Evolutionary conservation across 2,113 vertebrate genomes (phyloP), one percentile per base, ranked within the genome.

Genomic region (Clarias magur): DNA sequence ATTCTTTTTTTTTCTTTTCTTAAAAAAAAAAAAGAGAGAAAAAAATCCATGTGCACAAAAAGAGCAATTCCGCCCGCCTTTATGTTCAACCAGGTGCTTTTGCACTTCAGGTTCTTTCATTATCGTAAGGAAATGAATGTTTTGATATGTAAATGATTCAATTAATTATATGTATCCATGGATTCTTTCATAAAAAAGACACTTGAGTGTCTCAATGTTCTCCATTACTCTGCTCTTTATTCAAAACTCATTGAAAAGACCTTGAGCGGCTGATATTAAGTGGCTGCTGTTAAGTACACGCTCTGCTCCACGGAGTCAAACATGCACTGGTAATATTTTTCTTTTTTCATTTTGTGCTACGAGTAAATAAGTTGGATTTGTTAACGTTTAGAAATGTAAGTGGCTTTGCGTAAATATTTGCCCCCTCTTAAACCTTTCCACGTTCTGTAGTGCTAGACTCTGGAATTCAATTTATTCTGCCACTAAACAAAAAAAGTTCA

Each of bases 101-200:
- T 86, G 72, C 57, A 83, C 59, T 57, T 79, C 68, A 72, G 34
- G 82, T 87, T 91, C 82, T 59, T 57, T 82, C 65, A 83, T 87
- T 84, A 72, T 89, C 87, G 82, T 56, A 17, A 48, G 89, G 88
- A 89, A 91, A 90, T 81, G 80, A 85, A 72, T 89, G 88, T 90
- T 91, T 92, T 91, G 86, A 90, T 89, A 91, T 92, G 91, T 73
- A 90, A 92, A 92, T 88, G 85, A 86, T 90, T 90, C 84, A 82
- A 90, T 92, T 90, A 91, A 91, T 91, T 91, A 89, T 80, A 87
- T 85, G 82, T 82, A 86, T 90, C 83, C 54, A 79, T 75, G 57
- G 67, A 60, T 72, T 83, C 85, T 73, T 85, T 82, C 78, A 81
- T 19, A 82, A 68, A 90, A 79, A 76, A 76, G 60, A 63, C 68